Evolutionary conservation across 1,140 invertebrate genomes (phyloP).

Genomic region (Archivesica marissinica): DNA sequence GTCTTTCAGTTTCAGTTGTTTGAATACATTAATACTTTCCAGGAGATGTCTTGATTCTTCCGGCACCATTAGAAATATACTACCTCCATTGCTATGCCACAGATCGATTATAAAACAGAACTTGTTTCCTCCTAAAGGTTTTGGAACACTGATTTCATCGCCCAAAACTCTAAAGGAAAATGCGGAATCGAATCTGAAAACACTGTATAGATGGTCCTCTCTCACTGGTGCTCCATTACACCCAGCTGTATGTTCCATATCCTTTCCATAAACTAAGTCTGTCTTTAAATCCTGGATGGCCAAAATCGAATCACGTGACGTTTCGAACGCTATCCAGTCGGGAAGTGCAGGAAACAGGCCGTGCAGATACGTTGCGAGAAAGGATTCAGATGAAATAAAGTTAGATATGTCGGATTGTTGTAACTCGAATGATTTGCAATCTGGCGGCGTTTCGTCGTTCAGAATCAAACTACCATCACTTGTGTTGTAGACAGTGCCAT

Average conservation of each 20-base stretch:
- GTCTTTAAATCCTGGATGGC: not conserved
- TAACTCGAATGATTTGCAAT: not conserved
- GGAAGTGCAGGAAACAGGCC: not conserved
- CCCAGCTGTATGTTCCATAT: not conserved
- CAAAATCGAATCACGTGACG: not conserved
- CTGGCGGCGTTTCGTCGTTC: not conserved
- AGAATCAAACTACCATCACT: not conserved
- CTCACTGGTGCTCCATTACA: constrained; percentile 11
- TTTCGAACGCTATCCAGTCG: not conserved
- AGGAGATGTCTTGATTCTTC: not conserved
- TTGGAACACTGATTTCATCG: not conserved
- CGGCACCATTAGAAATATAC: constrained; percentile 31
- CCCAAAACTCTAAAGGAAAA: not conserved
- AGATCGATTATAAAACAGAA: constrained; percentile 28
- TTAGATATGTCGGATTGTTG: constrained; percentile 15
- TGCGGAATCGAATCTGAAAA: constrained; percentile 17
- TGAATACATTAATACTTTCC: not conserved
- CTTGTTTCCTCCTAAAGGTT: not conserved
- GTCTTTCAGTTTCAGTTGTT: not conserved
- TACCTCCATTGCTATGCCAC: not conserved
- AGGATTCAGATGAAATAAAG: not conserved
- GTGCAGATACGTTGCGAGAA: not conserved
- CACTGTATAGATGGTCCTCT: constrained; percentile 13
- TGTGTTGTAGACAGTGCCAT: not conserved
- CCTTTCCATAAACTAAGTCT: constrained; percentile 13